Evolutionary conservation across 2,888 invertebrate species (phyloP), one percentile per base, ranked within the genome.

Genomic region (Andrena chrysosceles): DNA sequence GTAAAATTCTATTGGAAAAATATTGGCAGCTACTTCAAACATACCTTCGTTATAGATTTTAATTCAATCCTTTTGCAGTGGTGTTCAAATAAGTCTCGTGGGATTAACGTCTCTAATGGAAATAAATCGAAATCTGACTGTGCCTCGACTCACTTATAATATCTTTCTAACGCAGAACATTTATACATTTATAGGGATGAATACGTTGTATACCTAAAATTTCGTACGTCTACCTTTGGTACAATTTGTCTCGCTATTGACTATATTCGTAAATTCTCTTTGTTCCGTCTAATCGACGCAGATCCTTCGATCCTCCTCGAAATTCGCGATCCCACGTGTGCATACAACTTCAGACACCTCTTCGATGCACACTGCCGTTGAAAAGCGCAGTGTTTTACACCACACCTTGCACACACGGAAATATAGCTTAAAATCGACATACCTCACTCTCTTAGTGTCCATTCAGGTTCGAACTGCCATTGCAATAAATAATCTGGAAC

Each of bases 141-240:
- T 66, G 35, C 31, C 62, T 54, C 48, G 42, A 52, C 10, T 13
- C 60, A 60, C 67, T 52, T 66, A 62, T 62, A 49, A 60, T 66
- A 68, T 42, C 29, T 52, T 13, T 48, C 56, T 72, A 69, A 78
- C 73, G 70, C 75, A 67, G 59, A 66, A 79, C 73, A 85, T 84
- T 77, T 86, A 81, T 69, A 81, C 81, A 60, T 56, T 56, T 86
- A 78, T 77, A 80, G 72, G 69, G 68, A 63, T 63, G 54, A 68
- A 73, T 83, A 64, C 81, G 77, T 52, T 81, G 68, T 35, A 76
- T 67, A 76, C 54, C 59, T 83, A 87, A 78, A 77, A 56, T 84
- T 86, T 77, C 81, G 64, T 87, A 88, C 74, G 83, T 85, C 91
- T 92, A 93, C 89, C 93, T 93, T 92, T 93, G 93, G 93, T 93